Percentiles rank a stretch among this genome's conserved stretches.
These are phyloP conservation scores for Tryphoninae sp. DNA, from an alignment of 2,888 invertebrate genomes.

Conservation along the genomic window DNA sequence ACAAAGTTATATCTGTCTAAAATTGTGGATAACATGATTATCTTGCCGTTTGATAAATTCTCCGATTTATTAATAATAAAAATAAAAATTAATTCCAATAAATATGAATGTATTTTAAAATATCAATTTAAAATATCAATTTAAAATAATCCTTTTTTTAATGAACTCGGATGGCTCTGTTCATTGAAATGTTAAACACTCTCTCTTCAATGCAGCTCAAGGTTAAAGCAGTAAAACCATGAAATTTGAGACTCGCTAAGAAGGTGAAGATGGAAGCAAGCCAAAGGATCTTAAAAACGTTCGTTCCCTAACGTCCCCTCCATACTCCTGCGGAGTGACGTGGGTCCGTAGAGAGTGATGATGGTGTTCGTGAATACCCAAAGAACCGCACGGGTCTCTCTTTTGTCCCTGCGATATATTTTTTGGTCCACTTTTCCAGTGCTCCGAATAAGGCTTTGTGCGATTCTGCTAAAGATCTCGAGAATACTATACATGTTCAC, in stretches of 20 bases:
- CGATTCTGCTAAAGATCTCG: slow-evolving; percentile 3
- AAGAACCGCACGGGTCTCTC: slow-evolving; percentile 36
- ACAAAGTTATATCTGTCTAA: no score
- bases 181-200: not conserved
- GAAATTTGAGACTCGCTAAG: slow-evolving; percentile 40
- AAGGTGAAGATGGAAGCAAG: slow-evolving; percentile 2
- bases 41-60: no score
- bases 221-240: not conserved
- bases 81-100: no score
- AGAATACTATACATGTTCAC: not conserved
- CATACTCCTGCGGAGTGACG: slow-evolving; percentile 19
- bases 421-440: slow-evolving; percentile 34
- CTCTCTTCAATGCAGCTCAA: not conserved
- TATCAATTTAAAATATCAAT: not conserved
- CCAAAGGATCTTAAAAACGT: slow-evolving; percentile 44
- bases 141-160: not conserved
- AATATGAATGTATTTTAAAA: no score
- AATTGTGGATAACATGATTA: no score
- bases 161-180: not conserved
- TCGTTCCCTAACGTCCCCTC: not conserved
- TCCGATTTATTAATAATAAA: no score
- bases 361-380: slow-evolving; percentile 21
- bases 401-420: slow-evolving; percentile 33
- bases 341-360: slow-evolving; percentile 17
- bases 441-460: slow-evolving; percentile 39